Conservation (phyloP, 2,888 invertebrate genomes). For the Pheosia gnoma region DNA sequence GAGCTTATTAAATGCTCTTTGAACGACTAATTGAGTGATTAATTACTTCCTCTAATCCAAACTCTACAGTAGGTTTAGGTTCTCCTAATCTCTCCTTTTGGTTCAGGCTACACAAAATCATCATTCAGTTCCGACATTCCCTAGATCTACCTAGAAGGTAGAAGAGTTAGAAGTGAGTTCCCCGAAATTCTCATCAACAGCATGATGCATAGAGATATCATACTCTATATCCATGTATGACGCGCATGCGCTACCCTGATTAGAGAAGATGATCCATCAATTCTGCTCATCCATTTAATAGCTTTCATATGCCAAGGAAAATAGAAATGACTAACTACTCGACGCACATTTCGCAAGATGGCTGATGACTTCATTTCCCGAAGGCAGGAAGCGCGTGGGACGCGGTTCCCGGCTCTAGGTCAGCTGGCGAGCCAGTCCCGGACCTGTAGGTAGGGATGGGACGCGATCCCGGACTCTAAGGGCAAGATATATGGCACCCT, state of each 20-base stretch:
- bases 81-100: too few relatives aligned
- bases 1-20: background rate
- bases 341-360: slow-evolving; percentile 6
- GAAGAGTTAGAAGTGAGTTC: too few relatives aligned
- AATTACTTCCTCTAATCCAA: slow-evolving; percentile 5
- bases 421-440: slow-evolving; percentile 6
- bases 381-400: slow-evolving; percentile 19
- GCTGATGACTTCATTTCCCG: slow-evolving; percentile 13
- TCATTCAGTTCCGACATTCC: too few relatives aligned
- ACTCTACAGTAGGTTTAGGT: background rate
- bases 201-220: background rate
- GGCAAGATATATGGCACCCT: background rate
- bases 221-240: background rate
- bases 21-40: slow-evolving; percentile 2
- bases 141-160: too few relatives aligned
- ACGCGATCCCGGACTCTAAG: background rate
- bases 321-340: slow-evolving; percentile 2
- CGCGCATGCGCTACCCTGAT: background rate
- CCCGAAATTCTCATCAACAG: too few relatives aligned
- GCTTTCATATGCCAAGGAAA: background rate
- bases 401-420: slow-evolving; percentile 11
- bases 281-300: background rate
- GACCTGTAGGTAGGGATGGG: slow-evolving; percentile 6
- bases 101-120: too few relatives aligned
- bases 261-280: background rate